Percentiles rank a stretch among this genome's conserved stretches.
phyloP scores from a whole-genome alignment of 2,797 vertebrate species.

The Hemibagrus guttatus region DNA sequence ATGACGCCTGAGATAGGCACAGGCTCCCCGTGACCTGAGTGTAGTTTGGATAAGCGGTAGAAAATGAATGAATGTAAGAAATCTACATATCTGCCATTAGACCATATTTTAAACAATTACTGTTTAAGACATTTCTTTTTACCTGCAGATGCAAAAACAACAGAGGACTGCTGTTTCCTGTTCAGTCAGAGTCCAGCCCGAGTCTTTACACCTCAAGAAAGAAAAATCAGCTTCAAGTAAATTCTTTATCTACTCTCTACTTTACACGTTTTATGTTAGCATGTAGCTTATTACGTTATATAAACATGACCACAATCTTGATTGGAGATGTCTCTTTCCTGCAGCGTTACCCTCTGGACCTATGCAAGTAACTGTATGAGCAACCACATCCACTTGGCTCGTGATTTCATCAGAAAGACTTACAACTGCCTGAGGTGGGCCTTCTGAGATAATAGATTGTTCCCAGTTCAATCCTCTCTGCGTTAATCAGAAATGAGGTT shows the following conservation, averaged over 20 bases:
- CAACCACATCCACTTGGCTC: not conserved
- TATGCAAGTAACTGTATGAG: not conserved
- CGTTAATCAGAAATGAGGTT: not conserved
- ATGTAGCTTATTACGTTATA: not conserved
- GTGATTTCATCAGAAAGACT: not conserved
- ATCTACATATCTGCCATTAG: not conserved
- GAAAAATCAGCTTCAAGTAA: slow-evolving; percentile 4
- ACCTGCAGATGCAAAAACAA: not conserved
- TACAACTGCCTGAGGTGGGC: slow-evolving; percentile 1
- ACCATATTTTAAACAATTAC: not conserved
- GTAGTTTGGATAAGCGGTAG: no score
- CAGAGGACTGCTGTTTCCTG: slow-evolving; percentile 16
- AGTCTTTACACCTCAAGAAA: not conserved
- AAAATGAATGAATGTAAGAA: no score
- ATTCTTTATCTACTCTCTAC: not conserved
- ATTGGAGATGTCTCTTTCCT: not conserved
- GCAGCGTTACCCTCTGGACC: not conserved
- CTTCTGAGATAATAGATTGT: not conserved
- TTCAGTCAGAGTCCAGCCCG: not conserved
- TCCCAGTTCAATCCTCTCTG: not conserved
- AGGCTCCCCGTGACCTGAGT: no score
- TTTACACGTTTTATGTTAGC: not conserved
- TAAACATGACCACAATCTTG: not conserved
- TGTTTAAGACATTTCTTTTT: not conserved
- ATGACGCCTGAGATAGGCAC: no score